Evolutionary conservation across 2,797 vertebrate genomes (phyloP).

Genomic region (Spea hammondii): DNA sequence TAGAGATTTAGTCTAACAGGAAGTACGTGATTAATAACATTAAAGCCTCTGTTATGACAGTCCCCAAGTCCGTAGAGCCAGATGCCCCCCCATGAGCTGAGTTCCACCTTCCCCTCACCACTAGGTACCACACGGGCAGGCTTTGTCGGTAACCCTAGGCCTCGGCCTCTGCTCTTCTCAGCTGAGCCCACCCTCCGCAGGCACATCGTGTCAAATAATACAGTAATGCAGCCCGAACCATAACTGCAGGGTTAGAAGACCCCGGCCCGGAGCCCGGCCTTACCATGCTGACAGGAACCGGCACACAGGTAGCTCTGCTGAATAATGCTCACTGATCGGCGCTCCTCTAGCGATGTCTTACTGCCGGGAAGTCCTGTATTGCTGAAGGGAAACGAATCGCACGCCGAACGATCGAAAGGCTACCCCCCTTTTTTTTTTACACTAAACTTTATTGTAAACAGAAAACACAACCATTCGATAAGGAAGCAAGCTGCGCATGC

Average conservation of each 20-base stretch:
- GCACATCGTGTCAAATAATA: too few species aligned
- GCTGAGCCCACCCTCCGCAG: background rate
- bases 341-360: slow-evolving; percentile 19
- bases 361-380: background rate
- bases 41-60: too few species aligned
- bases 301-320: background rate
- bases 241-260: background rate
- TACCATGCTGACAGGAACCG: slow-evolving; percentile 31
- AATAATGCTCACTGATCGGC: background rate
- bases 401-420: background rate
- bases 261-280: background rate
- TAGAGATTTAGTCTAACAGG: too few species aligned
- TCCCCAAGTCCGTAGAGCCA: background rate
- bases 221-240: too few species aligned
- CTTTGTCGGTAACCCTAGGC: background rate
- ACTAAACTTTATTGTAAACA: slow-evolving; percentile 26
- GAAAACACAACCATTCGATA: too few species aligned
- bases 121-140: background rate
- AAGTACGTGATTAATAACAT: too few species aligned
- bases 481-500: background rate
- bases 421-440: background rate
- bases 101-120: background rate
- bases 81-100: too few species aligned
- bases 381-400: background rate
- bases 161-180: background rate